A percentile compares a stretch with the other conserved stretches of the same genome.
Evolutionary conservation across 2,888 invertebrate genomes (phyloP).

Genomic region (Tipula confusa): DNA sequence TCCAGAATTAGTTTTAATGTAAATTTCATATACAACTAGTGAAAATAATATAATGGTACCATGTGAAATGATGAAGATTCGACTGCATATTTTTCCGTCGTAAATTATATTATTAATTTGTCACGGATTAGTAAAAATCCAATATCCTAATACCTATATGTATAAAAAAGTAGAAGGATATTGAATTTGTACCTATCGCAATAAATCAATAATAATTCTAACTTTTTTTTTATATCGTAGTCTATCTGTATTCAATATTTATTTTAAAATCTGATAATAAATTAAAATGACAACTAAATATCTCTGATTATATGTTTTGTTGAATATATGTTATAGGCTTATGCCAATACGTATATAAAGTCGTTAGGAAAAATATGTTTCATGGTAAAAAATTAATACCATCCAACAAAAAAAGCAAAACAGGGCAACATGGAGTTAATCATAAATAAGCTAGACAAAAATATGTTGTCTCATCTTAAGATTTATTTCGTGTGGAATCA

Average conservation of each 20-base stretch:
- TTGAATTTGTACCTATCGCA: background rate
- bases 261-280: background rate
- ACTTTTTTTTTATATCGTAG: background rate
- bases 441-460: background rate
- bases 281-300: background rate
- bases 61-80: too few relatives aligned
- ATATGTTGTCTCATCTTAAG: conserved; percentile 20
- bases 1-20: too few relatives aligned
- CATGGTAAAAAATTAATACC: background rate
- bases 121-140: background rate
- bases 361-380: background rate
- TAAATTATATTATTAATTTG: background rate
- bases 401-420: background rate
- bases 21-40: too few relatives aligned
- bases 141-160: too few relatives aligned
- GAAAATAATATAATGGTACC: too few relatives aligned
- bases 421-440: background rate
- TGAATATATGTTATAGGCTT: background rate
- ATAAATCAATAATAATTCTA: background rate
- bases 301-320: background rate
- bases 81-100: too few relatives aligned
- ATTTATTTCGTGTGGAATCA: conserved; percentile 12
- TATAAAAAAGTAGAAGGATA: too few relatives aligned
- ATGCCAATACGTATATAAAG: background rate
- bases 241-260: background rate